phyloP scores from a whole-genome alignment of 2,797 vertebrate species.

The Acrocephalus scirpaceus region DNA sequence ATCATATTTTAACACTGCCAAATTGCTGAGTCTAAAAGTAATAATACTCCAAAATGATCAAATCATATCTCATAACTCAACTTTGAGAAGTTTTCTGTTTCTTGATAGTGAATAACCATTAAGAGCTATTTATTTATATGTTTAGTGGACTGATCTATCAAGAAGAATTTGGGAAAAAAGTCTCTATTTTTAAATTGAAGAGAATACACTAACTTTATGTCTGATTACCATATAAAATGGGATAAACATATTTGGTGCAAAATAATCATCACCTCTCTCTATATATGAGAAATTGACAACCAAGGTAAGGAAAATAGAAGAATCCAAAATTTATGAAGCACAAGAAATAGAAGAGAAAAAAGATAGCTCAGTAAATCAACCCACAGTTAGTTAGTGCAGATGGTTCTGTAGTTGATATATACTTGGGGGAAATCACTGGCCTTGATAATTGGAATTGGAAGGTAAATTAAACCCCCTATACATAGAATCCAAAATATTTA shows the following conservation, averaged over 20 bases:
- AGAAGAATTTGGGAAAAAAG: not conserved
- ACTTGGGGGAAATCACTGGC: not conserved
- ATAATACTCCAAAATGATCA: not conserved
- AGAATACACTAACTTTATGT: not conserved
- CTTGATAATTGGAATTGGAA: not conserved
- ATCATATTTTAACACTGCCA: conserved; percentile 3
- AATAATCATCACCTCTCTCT: not conserved
- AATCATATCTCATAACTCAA: not conserved
- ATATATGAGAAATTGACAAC: not conserved
- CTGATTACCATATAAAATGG: not conserved
- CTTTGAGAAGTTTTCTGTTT: not conserved
- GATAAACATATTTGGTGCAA: not conserved
- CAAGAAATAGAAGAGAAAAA: conserved; percentile 24
- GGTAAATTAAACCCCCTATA: not conserved
- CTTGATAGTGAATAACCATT: not conserved
- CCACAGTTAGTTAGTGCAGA: not conserved
- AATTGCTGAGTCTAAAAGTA: not conserved
- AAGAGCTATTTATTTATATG: not conserved
- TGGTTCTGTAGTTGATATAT: not conserved
- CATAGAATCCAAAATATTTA: not conserved
- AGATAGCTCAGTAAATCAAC: not conserved
- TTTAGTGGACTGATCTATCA: not conserved
- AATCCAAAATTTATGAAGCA: conserved; percentile 18
- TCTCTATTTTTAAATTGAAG: not conserved
- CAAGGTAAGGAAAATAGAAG: not conserved